Percentiles rank a stretch among this genome's conserved stretches.
These are phyloP conservation scores for Caenorhabditis imperialis DNA, from an alignment of 2,888 invertebrate genomes.

Conservation along the genomic window DNA sequence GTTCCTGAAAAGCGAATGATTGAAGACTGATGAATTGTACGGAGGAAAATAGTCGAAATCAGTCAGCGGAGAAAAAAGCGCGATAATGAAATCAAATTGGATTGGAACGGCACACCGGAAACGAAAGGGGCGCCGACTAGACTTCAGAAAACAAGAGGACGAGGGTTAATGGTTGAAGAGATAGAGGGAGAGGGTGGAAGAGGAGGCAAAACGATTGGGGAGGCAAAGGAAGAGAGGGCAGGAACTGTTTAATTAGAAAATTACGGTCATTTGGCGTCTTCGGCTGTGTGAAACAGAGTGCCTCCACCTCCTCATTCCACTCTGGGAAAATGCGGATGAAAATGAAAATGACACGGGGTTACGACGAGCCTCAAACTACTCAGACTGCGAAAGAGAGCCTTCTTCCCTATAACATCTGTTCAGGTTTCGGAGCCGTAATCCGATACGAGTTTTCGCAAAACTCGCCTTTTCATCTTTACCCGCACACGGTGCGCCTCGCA, in stretches of 20 bases:
- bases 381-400: slow-evolving; percentile 35
- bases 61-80: neutral
- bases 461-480: slow-evolving; percentile 15
- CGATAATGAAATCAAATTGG: slow-evolving; percentile 17
- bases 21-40: neutral
- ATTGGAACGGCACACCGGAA: slow-evolving; percentile 48
- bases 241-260: slow-evolving; percentile 60
- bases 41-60: neutral
- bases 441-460: slow-evolving; percentile 53
- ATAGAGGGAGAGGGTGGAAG: slow-evolving; percentile 27
- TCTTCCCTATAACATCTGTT: slow-evolving; percentile 54
- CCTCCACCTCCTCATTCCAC: slow-evolving; percentile 21
- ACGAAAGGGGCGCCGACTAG: slow-evolving; percentile 31
- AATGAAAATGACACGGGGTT: slow-evolving; percentile 45
- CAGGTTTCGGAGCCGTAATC: slow-evolving; percentile 54
- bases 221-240: slow-evolving; percentile 35
- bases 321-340: no score
- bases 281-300: no score
- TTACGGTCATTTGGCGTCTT: slow-evolving; percentile 61
- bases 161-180: slow-evolving; percentile 41
- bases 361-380: slow-evolving; percentile 37
- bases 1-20: slow-evolving; percentile 17
- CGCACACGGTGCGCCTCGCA: slow-evolving; percentile 7
- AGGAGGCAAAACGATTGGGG: slow-evolving; percentile 18
- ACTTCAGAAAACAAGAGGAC: slow-evolving; percentile 48